Evolutionary conservation across 2,113 vertebrate species (phyloP), one percentile per base, ranked within the genome.

Genomic region (Sus scrofa): DNA sequence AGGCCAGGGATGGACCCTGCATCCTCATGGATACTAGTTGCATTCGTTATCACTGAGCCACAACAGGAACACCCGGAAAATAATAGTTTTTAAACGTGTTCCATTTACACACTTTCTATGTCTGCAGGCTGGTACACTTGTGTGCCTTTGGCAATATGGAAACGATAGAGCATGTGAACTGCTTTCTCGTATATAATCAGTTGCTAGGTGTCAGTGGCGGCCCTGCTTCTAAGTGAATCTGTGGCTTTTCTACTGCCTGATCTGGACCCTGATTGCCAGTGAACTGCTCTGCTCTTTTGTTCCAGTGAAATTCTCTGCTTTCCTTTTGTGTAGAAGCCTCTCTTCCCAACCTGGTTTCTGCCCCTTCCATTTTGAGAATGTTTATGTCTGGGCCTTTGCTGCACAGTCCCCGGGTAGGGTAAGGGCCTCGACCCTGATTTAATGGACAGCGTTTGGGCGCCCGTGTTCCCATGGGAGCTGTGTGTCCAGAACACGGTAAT

Each of bases 391-490:
- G 11, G 32, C 39, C 60, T 67, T 88, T 44, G 44, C 54, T 34
- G 20, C 9, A 22, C 8, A n/a, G 11, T 27, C n/a, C 58, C 20
- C 15, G 3, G n/a, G 16, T 20, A 0, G 2, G 52, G 19, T 30
- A 19, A 50, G 14, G 14, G 2, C 9, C 4, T 37, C 24, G 22
- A 37, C 27, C 32, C 18, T 26, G 37, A 44, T 54, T 24, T 54
- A 65, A 34, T 60, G n/a, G 26, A 62, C 37, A 1, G 9, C 6
- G 0, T 34, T 15, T 39, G 15, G 18, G n/a, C 37, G 3, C 34
- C 56, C 20, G 0, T 5, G 19, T 37, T 24, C 27, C 56, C 6
- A 0, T 1, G 54, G 65, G 8, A 39, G 12, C 14, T 30, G 12
- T 50, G 22, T 56, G 1, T 7, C 3, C 15, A 4, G 62, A 84